phyloP scores from a whole-genome alignment of 2,113 vertebrate genomes.

The Ascaphus truei region DNA sequence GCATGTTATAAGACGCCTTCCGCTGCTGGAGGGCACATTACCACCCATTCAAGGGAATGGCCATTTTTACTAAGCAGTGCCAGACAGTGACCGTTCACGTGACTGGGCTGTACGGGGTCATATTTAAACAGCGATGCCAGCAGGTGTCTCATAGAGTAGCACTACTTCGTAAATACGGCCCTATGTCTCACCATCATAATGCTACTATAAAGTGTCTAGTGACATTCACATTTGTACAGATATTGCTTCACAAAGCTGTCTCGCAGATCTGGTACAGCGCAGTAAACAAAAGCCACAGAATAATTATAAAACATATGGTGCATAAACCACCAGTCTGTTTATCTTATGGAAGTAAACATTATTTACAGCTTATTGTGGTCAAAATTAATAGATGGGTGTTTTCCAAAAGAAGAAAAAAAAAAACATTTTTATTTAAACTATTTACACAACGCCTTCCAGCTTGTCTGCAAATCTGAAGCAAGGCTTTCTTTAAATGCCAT shows the following conservation, averaged over 20 bases:
- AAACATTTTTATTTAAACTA: conserved; percentile 38
- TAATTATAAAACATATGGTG: conserved; percentile 54
- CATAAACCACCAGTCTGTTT: conserved; percentile 48
- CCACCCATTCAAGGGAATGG: too few relatives aligned
- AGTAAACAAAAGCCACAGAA: conserved; percentile 53
- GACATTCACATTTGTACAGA: conserved; percentile 41
- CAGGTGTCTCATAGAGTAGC: too few relatives aligned
- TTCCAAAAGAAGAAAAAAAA: conserved; percentile 36
- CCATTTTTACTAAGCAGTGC: too few relatives aligned
- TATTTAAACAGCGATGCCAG: too few relatives aligned
- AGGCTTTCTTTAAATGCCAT: conserved; percentile 38
- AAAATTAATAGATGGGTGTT: conserved; percentile 53
- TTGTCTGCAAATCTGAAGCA: conserved; percentile 37
- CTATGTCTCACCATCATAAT: neutral
- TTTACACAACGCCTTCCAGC: conserved; percentile 32
- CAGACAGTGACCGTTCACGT: too few relatives aligned
- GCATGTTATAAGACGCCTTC: too few relatives aligned
- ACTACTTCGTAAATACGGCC: too few relatives aligned
- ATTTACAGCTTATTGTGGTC: conserved; percentile 56
- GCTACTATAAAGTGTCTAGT: conserved; percentile 20
- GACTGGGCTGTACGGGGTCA: too few relatives aligned
- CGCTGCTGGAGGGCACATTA: too few relatives aligned
- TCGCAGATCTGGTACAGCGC: conserved; percentile 46
- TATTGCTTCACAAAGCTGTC: conserved; percentile 46
- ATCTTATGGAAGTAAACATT: conserved; percentile 58